Percentiles rank a stretch among this genome's conserved stretches.
phyloP scores from a whole-genome alignment of 2,113 vertebrate genomes.

The Myrmecophaga tridactyla region DNA sequence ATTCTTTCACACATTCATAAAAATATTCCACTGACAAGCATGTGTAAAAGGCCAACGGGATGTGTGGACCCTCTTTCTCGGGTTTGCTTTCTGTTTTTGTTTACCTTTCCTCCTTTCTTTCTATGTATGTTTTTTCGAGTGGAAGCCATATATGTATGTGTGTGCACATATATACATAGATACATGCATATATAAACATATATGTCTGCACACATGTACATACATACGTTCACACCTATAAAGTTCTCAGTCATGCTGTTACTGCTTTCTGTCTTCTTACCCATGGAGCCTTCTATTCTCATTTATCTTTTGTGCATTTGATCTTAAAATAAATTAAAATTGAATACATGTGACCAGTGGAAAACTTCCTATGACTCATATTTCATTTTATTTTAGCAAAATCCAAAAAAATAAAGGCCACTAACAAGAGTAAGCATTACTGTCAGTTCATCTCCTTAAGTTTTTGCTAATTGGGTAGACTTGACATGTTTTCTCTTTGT shows the following conservation, averaged over 20 bases:
- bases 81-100: constrained; percentile 71
- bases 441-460: background rate
- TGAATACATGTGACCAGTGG: constrained; percentile 57
- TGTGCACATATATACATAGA: constrained; percentile 5
- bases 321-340: constrained; percentile 79
- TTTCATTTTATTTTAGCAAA: constrained; percentile 6
- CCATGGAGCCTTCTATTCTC: constrained; percentile 61
- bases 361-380: constrained; percentile 2
- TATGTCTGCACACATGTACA: constrained; percentile 46
- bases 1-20: background rate
- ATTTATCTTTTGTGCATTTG: constrained; percentile 70
- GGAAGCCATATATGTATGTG: background rate
- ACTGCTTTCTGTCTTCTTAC: constrained; percentile 66
- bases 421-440: no score
- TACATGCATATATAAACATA: constrained; percentile 29
- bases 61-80: constrained; percentile 64
- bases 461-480: background rate
- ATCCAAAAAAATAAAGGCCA: background rate
- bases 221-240: constrained; percentile 34
- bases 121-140: constrained; percentile 59
- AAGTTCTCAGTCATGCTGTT: constrained; percentile 39
- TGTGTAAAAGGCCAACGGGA: constrained; percentile 54
- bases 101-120: constrained; percentile 51
- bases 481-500: background rate
- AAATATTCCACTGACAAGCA: background rate